Evolutionary conservation across 2,113 vertebrate species (phyloP), one percentile per base, ranked within the genome.

Genomic region (Notechis scutatus): DNA sequence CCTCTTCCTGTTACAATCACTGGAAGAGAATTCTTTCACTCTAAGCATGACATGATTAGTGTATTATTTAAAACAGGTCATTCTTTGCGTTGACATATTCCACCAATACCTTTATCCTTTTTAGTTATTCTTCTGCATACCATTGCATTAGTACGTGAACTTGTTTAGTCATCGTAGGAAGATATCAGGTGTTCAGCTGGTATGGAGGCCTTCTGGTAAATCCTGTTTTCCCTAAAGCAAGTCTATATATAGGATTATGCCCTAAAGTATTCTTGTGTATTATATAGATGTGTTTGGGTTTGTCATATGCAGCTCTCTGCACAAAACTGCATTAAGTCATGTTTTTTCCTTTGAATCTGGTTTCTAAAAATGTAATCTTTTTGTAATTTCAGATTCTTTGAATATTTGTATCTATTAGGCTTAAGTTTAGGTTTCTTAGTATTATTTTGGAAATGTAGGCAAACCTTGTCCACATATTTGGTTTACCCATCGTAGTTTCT

Each of bases 401-500:
- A 11, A 87, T 92, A 57, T 26, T 93, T 95, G 90, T 94, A 89
- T 57, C 90, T 87, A n/a, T 23, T 95, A 87, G 1, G 93, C 45
- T 54, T 93, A 91, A 81, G 34, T 81, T 55, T 94, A 26, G 42
- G 0, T 94, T 93, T 20, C 34, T 81, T 34, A 24, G 39, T n/a
- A 55, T 93, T 94, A 94, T 92, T 90, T 94, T 88, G 81, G 47
- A 85, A 52, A 91, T 91, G 90, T 55, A 91, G 34, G 91, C 69
- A 89, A 20, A 85, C 29, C 74, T 3, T 81, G 74, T 93, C 56
- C 29, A 29, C 34, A 55, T 92, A 64, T 69, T 93, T 92, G 74
- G 91, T 90, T 93, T 93, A 52, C 47, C 85, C 94, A 96, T 64
- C 0, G 74, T 94, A 92, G 93, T 90, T 56, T 88, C 86, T 52